These are phyloP conservation scores for Microplitis deprimator DNA, from an alignment of 2,888 invertebrate genomes.

Conservation along the genomic window DNA sequence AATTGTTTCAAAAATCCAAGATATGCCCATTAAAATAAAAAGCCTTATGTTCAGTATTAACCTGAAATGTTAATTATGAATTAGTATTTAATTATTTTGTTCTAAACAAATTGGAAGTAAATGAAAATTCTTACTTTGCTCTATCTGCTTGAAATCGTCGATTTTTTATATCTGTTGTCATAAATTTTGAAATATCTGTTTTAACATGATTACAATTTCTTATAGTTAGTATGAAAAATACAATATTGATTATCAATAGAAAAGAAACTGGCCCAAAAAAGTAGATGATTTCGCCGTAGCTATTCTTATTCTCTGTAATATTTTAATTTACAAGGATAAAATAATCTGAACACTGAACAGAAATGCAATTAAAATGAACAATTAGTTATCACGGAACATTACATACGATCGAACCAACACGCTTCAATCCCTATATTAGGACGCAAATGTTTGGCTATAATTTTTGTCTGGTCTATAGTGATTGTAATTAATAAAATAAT, in stretches of 20 bases:
- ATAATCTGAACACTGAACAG: background rate
- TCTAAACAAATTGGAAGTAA: background rate
- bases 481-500: conserved; percentile 75
- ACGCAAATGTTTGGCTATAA: conserved; percentile 72
- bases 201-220: conserved; percentile 82
- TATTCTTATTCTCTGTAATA: conserved; percentile 47
- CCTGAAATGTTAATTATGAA: conserved; percentile 69
- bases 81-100: background rate
- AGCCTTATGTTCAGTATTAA: conserved; percentile 81
- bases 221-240: conserved; percentile 80
- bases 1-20: conserved; percentile 80
- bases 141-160: conserved; percentile 79
- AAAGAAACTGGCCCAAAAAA: conserved; percentile 79
- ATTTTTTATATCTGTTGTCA: conserved; percentile 76
- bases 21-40: conserved; percentile 85
- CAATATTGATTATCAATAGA: conserved; percentile 77
- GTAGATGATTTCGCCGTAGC: conserved; percentile 72
- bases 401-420: conserved; percentile 80
- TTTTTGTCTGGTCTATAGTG: conserved; percentile 73
- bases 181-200: conserved; percentile 81
- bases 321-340: background rate
- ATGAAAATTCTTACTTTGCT: conserved; percentile 75
- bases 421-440: conserved; percentile 76
- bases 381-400: conserved; percentile 2
- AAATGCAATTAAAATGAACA: background rate